Evolutionary conservation across 2,113 vertebrate genomes (phyloP).

Genomic region (Myocastor coypus): DNA sequence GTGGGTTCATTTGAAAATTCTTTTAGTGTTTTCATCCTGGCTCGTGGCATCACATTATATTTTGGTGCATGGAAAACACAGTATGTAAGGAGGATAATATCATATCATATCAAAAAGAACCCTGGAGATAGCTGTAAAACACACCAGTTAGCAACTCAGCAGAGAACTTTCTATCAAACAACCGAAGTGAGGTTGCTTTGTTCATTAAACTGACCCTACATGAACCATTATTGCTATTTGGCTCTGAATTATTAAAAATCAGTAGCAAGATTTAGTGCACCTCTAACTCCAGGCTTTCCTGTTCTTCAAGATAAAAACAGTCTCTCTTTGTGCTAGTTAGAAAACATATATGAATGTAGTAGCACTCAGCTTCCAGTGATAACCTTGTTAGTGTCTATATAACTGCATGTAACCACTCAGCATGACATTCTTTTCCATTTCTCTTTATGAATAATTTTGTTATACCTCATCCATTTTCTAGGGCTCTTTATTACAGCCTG

Average conservation of each 20-base stretch:
- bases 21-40: constrained; percentile 71
- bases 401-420: constrained; percentile 89
- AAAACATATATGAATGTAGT: constrained; percentile 84
- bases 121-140: constrained; percentile 78
- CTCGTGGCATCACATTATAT: constrained; percentile 74
- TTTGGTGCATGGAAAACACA: constrained; percentile 78
- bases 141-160: constrained; percentile 78
- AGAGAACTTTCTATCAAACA: constrained; percentile 80
- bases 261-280: constrained; percentile 84
- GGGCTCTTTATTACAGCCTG: constrained; percentile 88
- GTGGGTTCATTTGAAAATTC: constrained; percentile 70
- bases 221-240: constrained; percentile 84
- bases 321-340: constrained; percentile 83
- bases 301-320: constrained; percentile 82
- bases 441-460: constrained; percentile 93
- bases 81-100: constrained; percentile 73
- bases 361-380: constrained; percentile 85
- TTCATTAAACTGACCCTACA: constrained; percentile 84
- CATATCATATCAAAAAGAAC: constrained; percentile 80
- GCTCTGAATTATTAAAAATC: constrained; percentile 89
- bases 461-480: constrained; percentile 90
- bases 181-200: constrained; percentile 80
- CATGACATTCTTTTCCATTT: constrained; percentile 87
- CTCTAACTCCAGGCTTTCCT: constrained; percentile 84
- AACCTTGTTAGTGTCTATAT: constrained; percentile 88